These are phyloP conservation scores for Rhinoraja longicauda DNA, from an alignment of 2,797 vertebrate genomes.

Conservation along the genomic window DNA sequence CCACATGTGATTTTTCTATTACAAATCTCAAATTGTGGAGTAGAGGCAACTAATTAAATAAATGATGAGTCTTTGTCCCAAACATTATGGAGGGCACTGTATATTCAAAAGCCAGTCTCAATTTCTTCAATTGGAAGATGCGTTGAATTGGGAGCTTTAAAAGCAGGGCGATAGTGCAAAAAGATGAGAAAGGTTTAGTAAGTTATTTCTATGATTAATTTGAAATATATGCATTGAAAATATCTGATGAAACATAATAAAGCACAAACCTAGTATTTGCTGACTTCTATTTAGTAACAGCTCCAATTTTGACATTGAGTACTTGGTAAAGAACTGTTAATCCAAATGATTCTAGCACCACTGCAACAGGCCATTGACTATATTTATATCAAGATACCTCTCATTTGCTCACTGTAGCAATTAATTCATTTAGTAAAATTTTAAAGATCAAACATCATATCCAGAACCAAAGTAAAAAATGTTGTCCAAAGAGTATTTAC, in stretches of 20 bases:
- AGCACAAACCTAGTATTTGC: not conserved
- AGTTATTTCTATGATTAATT: not conserved
- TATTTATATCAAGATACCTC: not conserved
- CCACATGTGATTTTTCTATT: no score
- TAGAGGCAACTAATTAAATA: no score
- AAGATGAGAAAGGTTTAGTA: not conserved
- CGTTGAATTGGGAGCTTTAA: not conserved
- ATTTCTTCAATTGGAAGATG: not conserved
- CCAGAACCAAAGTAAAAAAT: not conserved
- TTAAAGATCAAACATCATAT: not conserved
- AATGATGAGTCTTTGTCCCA: no score
- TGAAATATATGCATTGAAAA: not conserved
- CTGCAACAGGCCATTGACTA: not conserved
- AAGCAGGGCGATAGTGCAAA: not conserved
- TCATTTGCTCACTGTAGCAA: not conserved
- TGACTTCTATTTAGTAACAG: not conserved
- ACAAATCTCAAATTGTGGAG: no score
- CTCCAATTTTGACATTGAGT: not conserved
- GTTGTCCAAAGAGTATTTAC: constrained; percentile 54
- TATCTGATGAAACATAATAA: not conserved
- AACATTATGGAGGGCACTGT: no score
- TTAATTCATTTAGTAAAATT: not conserved
- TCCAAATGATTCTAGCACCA: not conserved
- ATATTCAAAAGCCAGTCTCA: not conserved
- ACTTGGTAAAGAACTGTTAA: not conserved